Conservation (phyloP, 2,888 invertebrate species). For the Cyaniris semiargus region DNA sequence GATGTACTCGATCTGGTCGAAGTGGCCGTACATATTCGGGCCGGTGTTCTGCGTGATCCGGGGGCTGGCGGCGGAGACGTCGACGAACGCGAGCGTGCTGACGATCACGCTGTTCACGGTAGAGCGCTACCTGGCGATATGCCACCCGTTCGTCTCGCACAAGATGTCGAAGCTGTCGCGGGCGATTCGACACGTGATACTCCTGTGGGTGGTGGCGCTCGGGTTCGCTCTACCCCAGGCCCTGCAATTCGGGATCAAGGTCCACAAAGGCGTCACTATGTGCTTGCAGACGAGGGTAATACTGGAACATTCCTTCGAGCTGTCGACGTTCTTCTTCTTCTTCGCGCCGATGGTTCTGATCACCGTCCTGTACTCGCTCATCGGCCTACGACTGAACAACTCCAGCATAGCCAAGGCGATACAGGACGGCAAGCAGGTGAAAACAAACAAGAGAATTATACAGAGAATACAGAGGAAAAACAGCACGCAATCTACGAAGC, state of each 20-base stretch:
- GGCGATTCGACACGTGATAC: slow-evolving; percentile 88
- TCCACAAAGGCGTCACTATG: slow-evolving; percentile 63
- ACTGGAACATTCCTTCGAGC: slow-evolving; percentile 83
- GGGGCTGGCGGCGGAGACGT: slow-evolving; percentile 89
- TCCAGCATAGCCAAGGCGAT: slow-evolving; percentile 60
- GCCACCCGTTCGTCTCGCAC: slow-evolving; percentile 84
- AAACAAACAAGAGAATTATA: slow-evolving; percentile 49
- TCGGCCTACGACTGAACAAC: slow-evolving; percentile 81
- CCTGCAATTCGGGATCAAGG: slow-evolving; percentile 66
- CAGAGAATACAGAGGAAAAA: slow-evolving; percentile 58
- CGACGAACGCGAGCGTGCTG: slow-evolving; percentile 87
- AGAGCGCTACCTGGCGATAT: slow-evolving; percentile 84
- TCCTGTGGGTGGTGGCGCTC: slow-evolving; percentile 90
- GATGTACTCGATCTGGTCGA: slow-evolving; percentile 88
- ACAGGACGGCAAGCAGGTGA: slow-evolving; percentile 52
- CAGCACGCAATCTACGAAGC: slow-evolving; percentile 81
- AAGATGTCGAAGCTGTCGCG: slow-evolving; percentile 93
- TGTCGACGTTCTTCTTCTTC: slow-evolving; percentile 87
- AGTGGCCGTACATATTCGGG: slow-evolving; percentile 89
- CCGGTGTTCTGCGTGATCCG: slow-evolving; percentile 88
- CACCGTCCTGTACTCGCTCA: slow-evolving; percentile 85
- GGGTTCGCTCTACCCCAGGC: slow-evolving; percentile 87
- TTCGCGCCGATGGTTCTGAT: slow-evolving; percentile 88
- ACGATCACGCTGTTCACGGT: slow-evolving; percentile 92
- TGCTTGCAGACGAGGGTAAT: slow-evolving; percentile 75